These are phyloP conservation scores for Melanophora roralis DNA, from an alignment of 2,888 invertebrate species.

Conservation along the genomic window DNA sequence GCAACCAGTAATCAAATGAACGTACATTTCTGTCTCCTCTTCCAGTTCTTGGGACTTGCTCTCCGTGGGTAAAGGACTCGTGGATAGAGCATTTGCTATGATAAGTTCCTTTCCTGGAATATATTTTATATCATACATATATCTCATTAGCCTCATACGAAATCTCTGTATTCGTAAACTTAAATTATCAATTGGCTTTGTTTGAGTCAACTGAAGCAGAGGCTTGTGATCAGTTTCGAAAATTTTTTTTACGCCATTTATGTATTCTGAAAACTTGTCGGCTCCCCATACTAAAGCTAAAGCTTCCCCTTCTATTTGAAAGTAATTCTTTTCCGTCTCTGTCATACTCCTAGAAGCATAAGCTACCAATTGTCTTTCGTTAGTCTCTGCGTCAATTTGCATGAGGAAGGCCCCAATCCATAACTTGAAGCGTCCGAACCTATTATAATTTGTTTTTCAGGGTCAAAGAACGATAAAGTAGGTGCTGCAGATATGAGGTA, in stretches of 20 bases:
- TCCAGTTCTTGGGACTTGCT: constrained; percentile 1
- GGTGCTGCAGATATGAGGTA: neutral
- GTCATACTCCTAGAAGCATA: constrained; percentile 35
- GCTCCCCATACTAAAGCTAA: constrained; percentile 35
- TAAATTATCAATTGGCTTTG: constrained; percentile 18
- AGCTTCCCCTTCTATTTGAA: constrained; percentile 33
- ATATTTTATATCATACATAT: constrained; percentile 8
- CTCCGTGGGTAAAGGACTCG: too few species aligned
- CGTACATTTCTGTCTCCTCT: constrained; percentile 28
- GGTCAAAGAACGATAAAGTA: constrained; percentile 5
- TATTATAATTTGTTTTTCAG: constrained; percentile 13
- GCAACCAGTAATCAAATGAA: constrained; percentile 11
- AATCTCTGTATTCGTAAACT: constrained; percentile 33
- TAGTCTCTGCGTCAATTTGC: neutral
- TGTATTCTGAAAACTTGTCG: constrained; percentile 36
- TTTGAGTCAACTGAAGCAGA: constrained; percentile 17
- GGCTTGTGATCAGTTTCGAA: constrained; percentile 47
- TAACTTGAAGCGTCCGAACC: constrained; percentile 34
- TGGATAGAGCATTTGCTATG: constrained; percentile 33
- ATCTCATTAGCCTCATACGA: constrained; percentile 20
- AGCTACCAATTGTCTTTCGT: constrained; percentile 8
- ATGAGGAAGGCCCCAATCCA: constrained; percentile 3
- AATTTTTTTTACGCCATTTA: neutral
- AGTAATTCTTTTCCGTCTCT: constrained; percentile 36
- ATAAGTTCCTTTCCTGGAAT: constrained; percentile 19